Conservation (phyloP, 1,140 invertebrate species). For the Drosophila pachea region DNA sequence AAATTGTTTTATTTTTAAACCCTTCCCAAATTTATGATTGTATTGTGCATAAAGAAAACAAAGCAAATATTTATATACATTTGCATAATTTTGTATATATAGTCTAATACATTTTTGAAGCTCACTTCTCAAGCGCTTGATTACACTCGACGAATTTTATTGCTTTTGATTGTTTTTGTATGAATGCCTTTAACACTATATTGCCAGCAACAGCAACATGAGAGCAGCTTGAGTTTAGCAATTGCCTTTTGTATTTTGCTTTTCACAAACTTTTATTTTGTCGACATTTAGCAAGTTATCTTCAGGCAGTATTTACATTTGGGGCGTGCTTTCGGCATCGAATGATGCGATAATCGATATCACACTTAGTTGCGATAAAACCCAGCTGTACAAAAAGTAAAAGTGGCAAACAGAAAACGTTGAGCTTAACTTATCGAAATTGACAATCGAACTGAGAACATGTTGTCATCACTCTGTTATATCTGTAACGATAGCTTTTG, state of each 20-base stretch:
- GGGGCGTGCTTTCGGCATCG: slow-evolving; percentile 3
- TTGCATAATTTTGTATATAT: background rate
- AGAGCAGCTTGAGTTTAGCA: slow-evolving; percentile 21
- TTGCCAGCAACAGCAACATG: slow-evolving; percentile 15
- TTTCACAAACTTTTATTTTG: slow-evolving; percentile 15
- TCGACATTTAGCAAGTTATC: slow-evolving; percentile 14
- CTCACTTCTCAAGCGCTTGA: slow-evolving; percentile 30
- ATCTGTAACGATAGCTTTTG: background rate
- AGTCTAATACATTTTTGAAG: slow-evolving; percentile 18
- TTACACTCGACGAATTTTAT: background rate
- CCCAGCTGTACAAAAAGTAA: background rate
- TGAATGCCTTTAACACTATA: slow-evolving; percentile 15
- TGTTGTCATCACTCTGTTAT: slow-evolving; percentile 24
- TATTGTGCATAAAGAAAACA: slow-evolving; percentile 26
- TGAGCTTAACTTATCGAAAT: slow-evolving; percentile 5
- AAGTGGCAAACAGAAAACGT: slow-evolving; percentile 2
- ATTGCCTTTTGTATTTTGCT: slow-evolving; percentile 9
- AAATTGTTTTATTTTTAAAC: slow-evolving; percentile 44
- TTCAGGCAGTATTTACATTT: slow-evolving; percentile 25
- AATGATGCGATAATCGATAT: slow-evolving; percentile 20
- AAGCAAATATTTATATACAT: slow-evolving; percentile 14
- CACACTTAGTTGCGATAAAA: slow-evolving; percentile 15
- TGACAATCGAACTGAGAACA: background rate
- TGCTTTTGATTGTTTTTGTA: slow-evolving; percentile 5
- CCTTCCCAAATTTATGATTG: slow-evolving; percentile 35